Percentiles rank a stretch among this genome's conserved stretches.
These are phyloP conservation scores for Podabrus alpinus DNA, from an alignment of 2,888 invertebrate species.

Conservation along the genomic window DNA sequence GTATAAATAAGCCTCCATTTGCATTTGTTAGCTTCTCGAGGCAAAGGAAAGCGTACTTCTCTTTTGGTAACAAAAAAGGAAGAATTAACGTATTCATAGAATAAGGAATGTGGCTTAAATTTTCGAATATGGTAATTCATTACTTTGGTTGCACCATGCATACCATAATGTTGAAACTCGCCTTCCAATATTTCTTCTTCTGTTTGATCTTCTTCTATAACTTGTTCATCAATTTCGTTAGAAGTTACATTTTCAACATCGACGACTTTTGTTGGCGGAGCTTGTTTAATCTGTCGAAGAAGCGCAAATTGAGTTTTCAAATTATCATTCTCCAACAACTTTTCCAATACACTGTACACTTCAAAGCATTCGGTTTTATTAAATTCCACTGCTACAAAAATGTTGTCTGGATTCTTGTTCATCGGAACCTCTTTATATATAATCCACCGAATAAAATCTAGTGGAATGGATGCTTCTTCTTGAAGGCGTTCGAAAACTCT, in stretches of 20 bases:
- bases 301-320: background rate
- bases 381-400: constrained; percentile 46
- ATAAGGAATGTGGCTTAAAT: background rate
- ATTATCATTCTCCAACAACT: constrained; percentile 24
- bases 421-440: constrained; percentile 40
- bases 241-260: background rate
- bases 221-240: background rate
- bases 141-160: background rate
- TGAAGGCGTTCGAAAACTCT: constrained; percentile 27
- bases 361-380: constrained; percentile 42
- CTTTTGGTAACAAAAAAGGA: constrained; percentile 47
- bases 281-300: background rate
- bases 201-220: background rate
- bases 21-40: constrained; percentile 38
- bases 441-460: constrained; percentile 48
- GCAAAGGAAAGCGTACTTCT: constrained; percentile 54
- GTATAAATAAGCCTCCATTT: constrained; percentile 64
- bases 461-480: constrained; percentile 20
- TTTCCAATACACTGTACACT: constrained; percentile 49
- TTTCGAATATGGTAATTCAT: background rate
- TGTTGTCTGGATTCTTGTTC: constrained; percentile 35
- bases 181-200: background rate
- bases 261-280: background rate
- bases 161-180: background rate
- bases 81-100: background rate